Conservation (phyloP, 2,797 vertebrate genomes). For the Dendrocincla fuliginosa region DNA sequence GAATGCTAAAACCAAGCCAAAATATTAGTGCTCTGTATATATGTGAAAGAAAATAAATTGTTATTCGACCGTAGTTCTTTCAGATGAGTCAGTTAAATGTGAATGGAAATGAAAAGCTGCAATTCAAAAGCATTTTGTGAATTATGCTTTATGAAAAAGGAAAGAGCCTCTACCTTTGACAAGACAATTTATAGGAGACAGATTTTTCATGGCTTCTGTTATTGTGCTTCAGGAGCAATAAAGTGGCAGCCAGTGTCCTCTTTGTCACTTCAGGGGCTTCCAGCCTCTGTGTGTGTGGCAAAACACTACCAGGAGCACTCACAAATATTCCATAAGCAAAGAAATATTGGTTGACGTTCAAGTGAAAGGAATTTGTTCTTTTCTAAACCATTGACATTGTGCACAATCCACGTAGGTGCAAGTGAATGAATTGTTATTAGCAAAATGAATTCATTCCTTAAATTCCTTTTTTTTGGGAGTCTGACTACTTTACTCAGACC, state of each 20-base stretch:
- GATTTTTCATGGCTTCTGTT: conserved; percentile 15
- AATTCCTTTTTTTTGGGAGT: neutral
- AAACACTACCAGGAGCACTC: conserved; percentile 2
- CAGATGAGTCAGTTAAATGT: conserved; percentile 5
- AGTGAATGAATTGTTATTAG: neutral
- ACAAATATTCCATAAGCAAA: conserved; percentile 23
- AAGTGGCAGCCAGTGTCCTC: neutral
- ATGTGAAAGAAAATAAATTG: conserved; percentile 22
- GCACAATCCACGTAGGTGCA: neutral
- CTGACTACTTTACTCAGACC: neutral
- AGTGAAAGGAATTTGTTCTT: neutral
- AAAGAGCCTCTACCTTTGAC: conserved; percentile 1
- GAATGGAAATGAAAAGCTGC: conserved; percentile 23
- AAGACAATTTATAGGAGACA: conserved; percentile 20
- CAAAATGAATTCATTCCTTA: neutral
- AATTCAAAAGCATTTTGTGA: conserved; percentile 16
- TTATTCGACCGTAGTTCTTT: neutral
- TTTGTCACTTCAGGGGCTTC: conserved; percentile 25
- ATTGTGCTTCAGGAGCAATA: conserved; percentile 19
- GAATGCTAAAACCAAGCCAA: neutral
- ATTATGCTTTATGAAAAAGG: neutral
- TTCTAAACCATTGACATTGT: neutral
- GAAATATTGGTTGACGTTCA: neutral
- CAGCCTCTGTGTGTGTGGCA: neutral
- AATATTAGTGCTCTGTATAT: neutral